Evolutionary conservation across 1,140 invertebrate species (phyloP), one percentile per base, ranked within the genome.

Genomic region (Pseudomyrmex pallidus): DNA sequence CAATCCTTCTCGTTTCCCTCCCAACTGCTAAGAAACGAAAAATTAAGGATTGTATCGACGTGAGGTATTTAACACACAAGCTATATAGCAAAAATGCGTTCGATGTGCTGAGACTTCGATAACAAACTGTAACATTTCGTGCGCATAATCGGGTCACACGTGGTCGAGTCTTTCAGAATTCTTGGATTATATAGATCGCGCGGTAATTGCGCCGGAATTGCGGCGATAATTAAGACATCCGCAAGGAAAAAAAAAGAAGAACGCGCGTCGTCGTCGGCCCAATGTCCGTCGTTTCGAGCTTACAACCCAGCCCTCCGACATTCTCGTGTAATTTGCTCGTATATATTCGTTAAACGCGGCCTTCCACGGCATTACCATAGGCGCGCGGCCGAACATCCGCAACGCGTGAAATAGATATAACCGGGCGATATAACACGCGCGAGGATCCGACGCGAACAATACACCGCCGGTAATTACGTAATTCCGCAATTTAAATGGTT

Each of bases 381-480:
- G 80, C 70, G 57, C 74, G 64, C 80, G 67, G 61, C 59, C 70
- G 78, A 85, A 82, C 77, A 76, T 20, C 82, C 68, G 86, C 83
- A 88, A 88, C 90, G 86, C 88, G 86, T 87, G 87, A 90, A 91
- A 90, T 80, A 92, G 91, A 92, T 92, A 91, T 87, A 91, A 91
- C 89, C 90, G 87, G 86, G 46, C 86, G 90, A 92, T 92, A 91
- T 82, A 50, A 35, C 17, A 44, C 35, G 44, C 12, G 7, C 57
- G n/a, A 17, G 5, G 35, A 35, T 35, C 35, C 52, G 72, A 7
- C 64, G 90, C 89, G 90, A 92, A 93, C 92, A 92, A 92, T 92
- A 48, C 64, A 90, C 90, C 86, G 85, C 74, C 78, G 82, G 86
- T 91, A 92, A 93, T 93, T 92, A 92, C 86, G 88, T 88, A 90